Base-by-base conservation (phyloP, 2,888 invertebrate species). In the Thymelicus sylvestris region DNA sequence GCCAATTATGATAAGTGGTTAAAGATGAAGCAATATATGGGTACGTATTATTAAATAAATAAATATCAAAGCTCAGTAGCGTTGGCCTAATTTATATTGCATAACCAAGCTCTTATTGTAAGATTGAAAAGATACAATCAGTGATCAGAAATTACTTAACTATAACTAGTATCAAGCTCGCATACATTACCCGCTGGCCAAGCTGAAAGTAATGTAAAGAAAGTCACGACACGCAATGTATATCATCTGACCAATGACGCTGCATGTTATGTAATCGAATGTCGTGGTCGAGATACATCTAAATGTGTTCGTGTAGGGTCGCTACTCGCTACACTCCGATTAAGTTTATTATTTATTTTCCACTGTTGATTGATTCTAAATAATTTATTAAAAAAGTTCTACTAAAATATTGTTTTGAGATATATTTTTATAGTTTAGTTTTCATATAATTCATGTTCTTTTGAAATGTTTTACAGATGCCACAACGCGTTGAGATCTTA, bases 251-350 rank as follows among this genome's bases (percentile, higher is more conserved):
- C 52, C 57, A 63, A 52, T 70, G 69, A 70, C 69, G 39, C 50
- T 65, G 65, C 69, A 50, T 39, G 64, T 70, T 70, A 70, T 60
- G 69, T 65, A 70, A 70, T 70, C 69, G 69, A 69, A 65, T 48
- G 39, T 70, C 60, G 59, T 39, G 59, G 59, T 59, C 59, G 60
- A 64, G 69, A 50, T 65, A 48, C 50, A 60, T 57, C 44, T 65
- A 19, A 19, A 38, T n/a, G 52, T 69, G 13, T 19, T 44, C 39
- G 48, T 7, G 12, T 60, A 69, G 69, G 69, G 69, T 41, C 64
- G 69, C 12, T 39, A 47, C 38, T 41, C 64, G 69, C 12, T 39
- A 47, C 38, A 8, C 8, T 41, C 19, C 24, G 15, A 59, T 59
- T 41, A 1, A 19, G 6, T 10, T 8, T 44, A 8, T 12, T 44